Base-by-base conservation (phyloP, 2,888 invertebrate species). In the Amorpha juglandis region DNA sequence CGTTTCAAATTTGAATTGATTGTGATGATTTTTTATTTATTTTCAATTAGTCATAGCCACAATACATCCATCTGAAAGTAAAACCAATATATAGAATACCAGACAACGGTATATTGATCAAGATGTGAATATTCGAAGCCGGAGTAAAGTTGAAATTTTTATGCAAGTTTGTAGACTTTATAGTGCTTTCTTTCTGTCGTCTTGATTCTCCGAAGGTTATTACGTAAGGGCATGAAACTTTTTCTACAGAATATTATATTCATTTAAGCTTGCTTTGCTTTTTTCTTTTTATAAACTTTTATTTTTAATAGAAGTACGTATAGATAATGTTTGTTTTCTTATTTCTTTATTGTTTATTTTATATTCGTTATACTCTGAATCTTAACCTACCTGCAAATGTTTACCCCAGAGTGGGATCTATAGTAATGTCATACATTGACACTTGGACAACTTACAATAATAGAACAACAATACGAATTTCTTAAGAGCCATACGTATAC, bases 1-100 rank as follows among this genome's bases (percentile, higher is more conserved):
- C 38, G 55, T 42, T 58, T 58, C 58, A 12, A 58, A 58, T 58
- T 58, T 19, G 12, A 58, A 58, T 58, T 58, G 58, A 58, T 12
- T 58, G 7, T 42, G 58, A 58, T 12, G 19, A 48, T 50, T 50
- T 38, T 58, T 58, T 42, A 58, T 58, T 58, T 58, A 38, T 58
- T 58, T 42, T 9, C 16, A 4, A 16, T 42, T 58, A 14, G 16
- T 21, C 6, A 58, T 12, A 21, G 21, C 6, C 16, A 55, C n/a
- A 35, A 35, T 55, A 55, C 16, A 0, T 38, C 38, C 16, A 33
- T n/a, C 16, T 11, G 16, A 19, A 19, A 50, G 50, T 50, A 50
- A 50, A 50, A 48, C 50, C 33, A 14, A 27, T 52, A 33, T 58
- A 42, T 21, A 42, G 33, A 19, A 42, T 38, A 16, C 8, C 11